phyloP scores from a whole-genome alignment of 2,113 vertebrate genomes.

The Ptilorrhoa leucosticta region DNA sequence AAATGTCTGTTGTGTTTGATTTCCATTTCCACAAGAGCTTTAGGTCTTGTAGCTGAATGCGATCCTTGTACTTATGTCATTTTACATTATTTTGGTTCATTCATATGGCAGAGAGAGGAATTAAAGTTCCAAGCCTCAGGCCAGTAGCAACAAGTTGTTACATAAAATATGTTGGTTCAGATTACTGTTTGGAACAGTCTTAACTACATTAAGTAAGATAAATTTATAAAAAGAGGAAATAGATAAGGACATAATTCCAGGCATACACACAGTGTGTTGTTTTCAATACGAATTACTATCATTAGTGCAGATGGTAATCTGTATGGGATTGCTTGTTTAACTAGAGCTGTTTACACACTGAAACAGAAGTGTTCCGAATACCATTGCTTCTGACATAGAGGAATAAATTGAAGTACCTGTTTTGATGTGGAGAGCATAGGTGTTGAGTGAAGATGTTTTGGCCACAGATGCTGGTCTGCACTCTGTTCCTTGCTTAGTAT shows the following conservation, averaged over 20 bases:
- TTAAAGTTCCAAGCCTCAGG: background rate
- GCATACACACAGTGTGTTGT: background rate
- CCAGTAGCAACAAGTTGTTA: background rate
- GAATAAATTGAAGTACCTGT: background rate
- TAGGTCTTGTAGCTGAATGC: background rate
- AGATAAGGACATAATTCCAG: background rate
- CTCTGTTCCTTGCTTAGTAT: background rate
- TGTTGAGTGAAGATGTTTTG: background rate
- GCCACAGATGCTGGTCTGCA: background rate
- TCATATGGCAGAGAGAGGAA: background rate
- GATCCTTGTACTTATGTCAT: background rate
- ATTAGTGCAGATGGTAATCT: background rate
- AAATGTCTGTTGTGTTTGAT: background rate
- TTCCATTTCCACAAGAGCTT: background rate
- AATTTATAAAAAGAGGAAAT: background rate
- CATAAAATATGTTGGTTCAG: background rate
- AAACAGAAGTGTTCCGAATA: background rate
- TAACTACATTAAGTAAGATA: background rate
- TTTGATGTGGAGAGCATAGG: background rate
- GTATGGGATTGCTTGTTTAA: background rate
- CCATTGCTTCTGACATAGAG: background rate
- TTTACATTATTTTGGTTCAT: background rate
- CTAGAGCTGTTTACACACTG: background rate
- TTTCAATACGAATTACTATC: background rate
- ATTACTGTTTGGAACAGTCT: background rate